Evolutionary conservation across 2,888 invertebrate species (phyloP).

Genomic region (Mesoligia furuncula): DNA sequence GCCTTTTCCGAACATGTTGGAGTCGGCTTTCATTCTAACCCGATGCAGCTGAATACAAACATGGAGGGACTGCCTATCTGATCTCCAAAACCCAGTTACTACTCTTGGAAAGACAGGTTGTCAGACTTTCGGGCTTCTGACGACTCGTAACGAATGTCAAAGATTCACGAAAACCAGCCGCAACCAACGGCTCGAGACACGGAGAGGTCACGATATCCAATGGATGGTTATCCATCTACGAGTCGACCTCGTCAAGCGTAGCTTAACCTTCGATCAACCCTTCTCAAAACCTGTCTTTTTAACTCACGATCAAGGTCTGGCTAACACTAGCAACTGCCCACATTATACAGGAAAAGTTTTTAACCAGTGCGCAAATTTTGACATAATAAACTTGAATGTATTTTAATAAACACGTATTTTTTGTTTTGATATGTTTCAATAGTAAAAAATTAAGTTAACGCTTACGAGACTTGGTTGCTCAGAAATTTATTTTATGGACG

Average conservation of each 20-base stretch:
- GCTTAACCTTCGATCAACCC: background rate
- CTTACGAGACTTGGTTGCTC: no score
- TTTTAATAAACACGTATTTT: no score
- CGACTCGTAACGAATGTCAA: background rate
- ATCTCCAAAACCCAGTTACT: background rate
- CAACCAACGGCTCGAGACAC: background rate
- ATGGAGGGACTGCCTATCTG: background rate
- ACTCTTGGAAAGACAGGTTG: background rate
- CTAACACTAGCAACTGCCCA: background rate
- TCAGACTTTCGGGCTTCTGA: background rate
- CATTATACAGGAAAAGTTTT: no score
- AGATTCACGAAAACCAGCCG: background rate
- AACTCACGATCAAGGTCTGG: background rate
- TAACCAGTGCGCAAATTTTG: no score
- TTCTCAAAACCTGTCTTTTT: background rate
- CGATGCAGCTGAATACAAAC: background rate
- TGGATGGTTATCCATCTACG: background rate
- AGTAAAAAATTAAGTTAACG: no score
- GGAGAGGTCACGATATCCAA: background rate
- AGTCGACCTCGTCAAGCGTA: background rate
- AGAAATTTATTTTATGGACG: no score
- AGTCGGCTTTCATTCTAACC: background rate
- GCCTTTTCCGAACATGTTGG: background rate
- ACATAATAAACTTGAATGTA: no score
- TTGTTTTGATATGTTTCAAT: no score